Evolutionary conservation across 1,140 invertebrate genomes (phyloP), one percentile per base, ranked within the genome.

Genomic region (Apis florea): DNA sequence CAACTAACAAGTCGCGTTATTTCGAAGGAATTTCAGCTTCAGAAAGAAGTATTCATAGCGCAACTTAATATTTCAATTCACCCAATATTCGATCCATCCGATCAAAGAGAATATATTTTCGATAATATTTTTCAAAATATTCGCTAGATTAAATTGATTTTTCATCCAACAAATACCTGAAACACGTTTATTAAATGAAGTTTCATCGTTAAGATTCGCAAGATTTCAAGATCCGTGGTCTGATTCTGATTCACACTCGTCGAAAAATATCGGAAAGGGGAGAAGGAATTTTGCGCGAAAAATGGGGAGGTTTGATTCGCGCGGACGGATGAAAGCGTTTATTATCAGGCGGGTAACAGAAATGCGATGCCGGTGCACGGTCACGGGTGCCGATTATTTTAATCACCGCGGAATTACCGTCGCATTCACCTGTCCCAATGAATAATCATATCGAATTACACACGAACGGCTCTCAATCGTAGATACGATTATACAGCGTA

Each of bases 381-480:
- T 77, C 71, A 87, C 66, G 81, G 84, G 79, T 79, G 61, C 80
- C 82, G 87, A 90, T 90, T 90, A 90, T 89, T 89, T 89, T 89
- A 89, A 88, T 87, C 83, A 87, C 83, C 78, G 70, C 59, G 81
- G 83, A 87, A 88, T 88, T 88, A 82, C 81, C 83, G 86, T 80
- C 81, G 80, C 86, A 88, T 89, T 86, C 88, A 88, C 87, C 88
- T 83, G 82, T 78, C 83, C 77, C 85, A 83, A 90, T 89, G 89
- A 90, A 90, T 90, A 90, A 89, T 90, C 89, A 89, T 89, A 88
- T 90, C 84, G 85, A 88, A 89, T 90, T 89, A 87, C 87, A 83
- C 83, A 88, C 86, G 86, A 86, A 85, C 80, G 86, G 82, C 84
- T 82, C 83, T 86, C 84, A 86, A 82, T 86, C 89, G 88, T 88